Evolutionary conservation across 1,140 invertebrate genomes (phyloP), one percentile per base, ranked within the genome.

Genomic region (Hyles vespertilio): DNA sequence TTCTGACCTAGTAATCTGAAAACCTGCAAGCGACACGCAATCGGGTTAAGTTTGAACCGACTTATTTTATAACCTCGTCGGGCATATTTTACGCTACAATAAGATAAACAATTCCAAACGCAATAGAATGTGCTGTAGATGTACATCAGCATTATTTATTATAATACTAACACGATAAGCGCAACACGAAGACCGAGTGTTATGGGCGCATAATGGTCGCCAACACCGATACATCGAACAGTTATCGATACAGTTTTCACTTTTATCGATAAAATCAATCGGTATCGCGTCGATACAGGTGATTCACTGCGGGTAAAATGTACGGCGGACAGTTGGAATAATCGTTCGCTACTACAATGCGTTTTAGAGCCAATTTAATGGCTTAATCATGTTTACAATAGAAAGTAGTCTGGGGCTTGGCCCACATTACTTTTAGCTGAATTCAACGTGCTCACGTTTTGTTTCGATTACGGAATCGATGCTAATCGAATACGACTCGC

Each of bases 251-350:
- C 72, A 67, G 70, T 74, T 79, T 80, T 84, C 77, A 81, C 72
- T 77, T 74, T 80, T 77, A 81, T 84, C 78, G 75, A 79, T 78
- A 79, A 75, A 75, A 77, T 72, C 61, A 53, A 69, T 70, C 69
- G 71, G 75, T 75, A 71, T 69, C 57, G 58, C 60, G 47, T 43
- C 63, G 70, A 84, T 77, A 71, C 62, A 59, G 60, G 75, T 74
- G 79, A 81, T 75, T 74, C 79, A 79, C 78, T 78, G 67, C 32
- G 63, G 70, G 76, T 74, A 76, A 64, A 61, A 65, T 70, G 63
- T 67, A 61, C 58, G 47, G 61, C 65, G 59, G 61, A 60, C 65
- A 58, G 61, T 62, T 57, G 56, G 57, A 40, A 66, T 72, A 75
- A 84, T 77, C 69, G 67, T 59, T 62, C 59, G 63, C 59, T 63